These are phyloP conservation scores for Drosophila obscura DNA, from an alignment of 1,140 invertebrate species.

Conservation along the genomic window DNA sequence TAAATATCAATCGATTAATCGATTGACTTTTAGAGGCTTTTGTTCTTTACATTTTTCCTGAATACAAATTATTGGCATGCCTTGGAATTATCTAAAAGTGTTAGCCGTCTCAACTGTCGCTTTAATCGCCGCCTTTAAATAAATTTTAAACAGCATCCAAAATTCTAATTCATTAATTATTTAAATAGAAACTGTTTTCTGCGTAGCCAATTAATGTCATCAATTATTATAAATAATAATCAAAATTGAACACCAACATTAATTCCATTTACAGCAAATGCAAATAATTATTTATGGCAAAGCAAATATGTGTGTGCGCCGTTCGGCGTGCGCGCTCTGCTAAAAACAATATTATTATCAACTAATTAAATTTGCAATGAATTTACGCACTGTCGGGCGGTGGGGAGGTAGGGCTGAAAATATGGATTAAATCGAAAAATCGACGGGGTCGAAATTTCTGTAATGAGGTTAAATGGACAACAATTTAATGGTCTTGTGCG, in stretches of 20 bases:
- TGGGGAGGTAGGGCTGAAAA: neutral
- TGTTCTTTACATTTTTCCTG: too few relatives aligned
- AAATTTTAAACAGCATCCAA: neutral
- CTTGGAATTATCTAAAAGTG: too few relatives aligned
- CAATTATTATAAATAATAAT: constrained; percentile 24
- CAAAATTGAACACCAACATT: constrained; percentile 1
- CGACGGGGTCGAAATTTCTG: too few relatives aligned
- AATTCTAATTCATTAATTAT: constrained; percentile 4
- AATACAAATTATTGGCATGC: too few relatives aligned
- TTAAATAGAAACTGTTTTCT: constrained; percentile 1
- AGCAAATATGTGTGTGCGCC: constrained; percentile 15
- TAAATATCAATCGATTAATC: too few relatives aligned
- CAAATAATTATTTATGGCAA: constrained; percentile 27
- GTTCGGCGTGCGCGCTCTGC: neutral
- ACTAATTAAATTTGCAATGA: constrained; percentile 41
- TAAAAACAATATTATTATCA: constrained; percentile 23
- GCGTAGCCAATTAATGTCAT: constrained; percentile 3
- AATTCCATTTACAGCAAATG: constrained; percentile 10
- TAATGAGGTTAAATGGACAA: neutral
- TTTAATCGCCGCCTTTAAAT: neutral
- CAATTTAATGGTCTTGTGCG: constrained; percentile 5
- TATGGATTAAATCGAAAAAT: constrained; percentile 16
- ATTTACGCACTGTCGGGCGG: neutral
- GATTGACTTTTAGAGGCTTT: too few relatives aligned
- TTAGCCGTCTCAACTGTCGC: too few relatives aligned